Evolutionary conservation across 2,888 invertebrate species (phyloP), one percentile per base, ranked within the genome.

Genomic region (Mactromeris polynyma): DNA sequence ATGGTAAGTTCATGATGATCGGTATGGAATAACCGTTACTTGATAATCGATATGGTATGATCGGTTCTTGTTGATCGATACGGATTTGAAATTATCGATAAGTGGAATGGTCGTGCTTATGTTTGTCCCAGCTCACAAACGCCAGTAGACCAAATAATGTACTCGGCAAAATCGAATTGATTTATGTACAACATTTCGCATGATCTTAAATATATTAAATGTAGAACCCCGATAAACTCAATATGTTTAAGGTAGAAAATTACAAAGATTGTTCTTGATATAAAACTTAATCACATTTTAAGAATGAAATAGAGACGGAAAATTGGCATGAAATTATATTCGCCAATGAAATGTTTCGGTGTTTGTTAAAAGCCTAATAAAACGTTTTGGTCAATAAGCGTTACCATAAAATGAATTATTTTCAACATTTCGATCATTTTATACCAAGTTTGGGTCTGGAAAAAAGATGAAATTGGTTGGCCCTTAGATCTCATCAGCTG

Each of bases 341-440:
- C 73, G 2, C 26, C 31, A 73, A 73, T 73, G 17, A 73, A 73
- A 73, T 73, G 33, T 33, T 73, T 73, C 31, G 73, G 31, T 36
- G 73, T 73, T 73, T 36, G 73, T 21, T 73, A 33, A 73, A 73
- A 73, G 58, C 73, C 73, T 73, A 73, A 73, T 73, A 79, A 83
- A 83, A 73, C 42, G 83, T 73, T 73, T 73, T 46, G 83, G 73
- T 46, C 83, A 69, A 83, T 73, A 69, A 46, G 42, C 46, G 40
- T 33, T 69, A 11, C 83, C 42, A 73, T 83, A 83, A 83, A 83
- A 31, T 31, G 46, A 31, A 83, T 82, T 82, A 83, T 58, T 83
- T 73, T 69, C 69, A 83, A 73, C 83, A 73, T 83, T 83, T 73
- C 73, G 83, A 83, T 83, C 69, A 46, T 83, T 83, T 83, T 46